phyloP scores from a whole-genome alignment of 1,140 invertebrate species.

The Cydia fagiglandana region DNA sequence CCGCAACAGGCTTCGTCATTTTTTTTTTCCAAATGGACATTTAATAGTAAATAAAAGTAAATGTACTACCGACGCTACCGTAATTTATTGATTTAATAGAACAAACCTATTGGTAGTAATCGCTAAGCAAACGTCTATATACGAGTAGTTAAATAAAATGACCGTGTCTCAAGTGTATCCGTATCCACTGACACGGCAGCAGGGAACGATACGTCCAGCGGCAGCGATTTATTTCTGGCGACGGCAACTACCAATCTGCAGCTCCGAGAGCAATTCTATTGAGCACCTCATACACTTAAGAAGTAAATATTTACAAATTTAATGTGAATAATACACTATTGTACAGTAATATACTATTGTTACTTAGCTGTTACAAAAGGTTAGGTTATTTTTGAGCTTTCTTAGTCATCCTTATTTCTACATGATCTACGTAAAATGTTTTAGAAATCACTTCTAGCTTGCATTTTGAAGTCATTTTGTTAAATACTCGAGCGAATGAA shows the following conservation, averaged over 20 bases:
- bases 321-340: too few relatives aligned
- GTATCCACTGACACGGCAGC: not conserved
- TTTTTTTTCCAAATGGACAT: too few relatives aligned
- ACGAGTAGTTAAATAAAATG: not conserved
- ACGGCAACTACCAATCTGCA: not conserved
- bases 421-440: too few relatives aligned
- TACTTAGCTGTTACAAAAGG: too few relatives aligned
- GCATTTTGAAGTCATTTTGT: too few relatives aligned
- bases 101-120: not conserved
- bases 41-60: too few relatives aligned
- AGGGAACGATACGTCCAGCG: slow-evolving; percentile 12
- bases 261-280: not conserved
- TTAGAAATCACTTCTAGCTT: too few relatives aligned
- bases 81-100: not conserved
- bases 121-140: not conserved
- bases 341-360: too few relatives aligned
- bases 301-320: not conserved
- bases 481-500: too few relatives aligned
- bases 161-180: not conserved
- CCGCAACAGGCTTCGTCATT: too few relatives aligned
- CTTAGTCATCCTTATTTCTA: too few relatives aligned
- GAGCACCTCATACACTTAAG: not conserved
- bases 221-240: slow-evolving; percentile 16
- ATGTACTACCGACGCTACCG: not conserved
- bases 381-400: too few relatives aligned